A percentile compares a stretch with the other conserved stretches of the same genome.
phyloP scores from a whole-genome alignment of 2,113 vertebrate species.

The Eclectus roratus region DNA sequence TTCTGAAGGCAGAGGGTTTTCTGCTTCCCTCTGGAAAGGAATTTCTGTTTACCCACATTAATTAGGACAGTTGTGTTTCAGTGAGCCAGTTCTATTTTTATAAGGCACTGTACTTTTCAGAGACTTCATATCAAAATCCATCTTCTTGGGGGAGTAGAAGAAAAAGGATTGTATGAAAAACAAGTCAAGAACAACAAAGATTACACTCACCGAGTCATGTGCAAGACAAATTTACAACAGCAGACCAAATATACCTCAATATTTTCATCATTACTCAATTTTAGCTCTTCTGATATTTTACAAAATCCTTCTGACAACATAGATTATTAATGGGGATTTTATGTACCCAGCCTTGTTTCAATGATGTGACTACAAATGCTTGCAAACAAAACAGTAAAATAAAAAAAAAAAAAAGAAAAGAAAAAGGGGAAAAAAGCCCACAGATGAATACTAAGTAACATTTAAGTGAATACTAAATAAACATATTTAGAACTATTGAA shows the following conservation, averaged over 20 bases:
- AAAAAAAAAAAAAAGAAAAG: background rate
- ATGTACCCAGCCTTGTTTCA: background rate
- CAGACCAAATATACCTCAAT: slow-evolving; percentile 6
- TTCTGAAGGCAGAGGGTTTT: background rate
- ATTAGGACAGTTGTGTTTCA: background rate
- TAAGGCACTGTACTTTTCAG: background rate
- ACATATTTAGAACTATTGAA: background rate
- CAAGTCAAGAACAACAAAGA: slow-evolving; percentile 21
- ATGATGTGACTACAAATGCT: slow-evolving; percentile 7
- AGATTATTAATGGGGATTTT: slow-evolving; percentile 17
- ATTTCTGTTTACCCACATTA: background rate
- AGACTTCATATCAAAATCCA: background rate
- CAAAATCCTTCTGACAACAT: slow-evolving; percentile 27
- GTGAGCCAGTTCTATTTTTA: background rate
- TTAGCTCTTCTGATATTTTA: slow-evolving; percentile 3
- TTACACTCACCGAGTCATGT: background rate
- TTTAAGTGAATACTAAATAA: slow-evolving; percentile 10
- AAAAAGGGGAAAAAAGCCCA: background rate
- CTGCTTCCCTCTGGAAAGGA: background rate
- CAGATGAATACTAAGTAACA: background rate
- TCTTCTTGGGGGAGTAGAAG: background rate
- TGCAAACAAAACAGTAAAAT: background rate
- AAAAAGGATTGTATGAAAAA: background rate
- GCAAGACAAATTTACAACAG: background rate
- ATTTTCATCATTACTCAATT: slow-evolving; percentile 30